phyloP scores from a whole-genome alignment of 2,113 vertebrate species.

The Oriolus oriolus region DNA sequence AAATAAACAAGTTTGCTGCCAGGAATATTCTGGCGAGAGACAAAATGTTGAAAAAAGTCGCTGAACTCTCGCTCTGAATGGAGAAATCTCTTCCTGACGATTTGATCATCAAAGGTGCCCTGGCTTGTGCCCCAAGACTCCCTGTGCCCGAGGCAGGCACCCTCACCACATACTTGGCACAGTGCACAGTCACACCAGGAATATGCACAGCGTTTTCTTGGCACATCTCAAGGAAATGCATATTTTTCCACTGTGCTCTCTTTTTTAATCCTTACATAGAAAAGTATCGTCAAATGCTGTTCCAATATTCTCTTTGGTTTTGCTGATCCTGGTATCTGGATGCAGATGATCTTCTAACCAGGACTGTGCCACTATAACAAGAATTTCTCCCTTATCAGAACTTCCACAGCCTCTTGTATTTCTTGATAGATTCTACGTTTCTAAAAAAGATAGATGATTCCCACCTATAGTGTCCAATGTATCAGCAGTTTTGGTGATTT shows the following conservation, averaged over 20 bases:
- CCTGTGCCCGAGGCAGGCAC: neutral
- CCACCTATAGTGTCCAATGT: neutral
- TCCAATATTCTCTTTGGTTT: neutral
- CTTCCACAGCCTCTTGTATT: neutral
- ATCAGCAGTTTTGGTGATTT: neutral
- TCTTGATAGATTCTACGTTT: neutral
- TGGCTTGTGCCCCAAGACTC: neutral
- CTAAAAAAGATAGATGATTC: neutral
- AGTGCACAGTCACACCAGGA: neutral
- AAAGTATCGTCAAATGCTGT: neutral
- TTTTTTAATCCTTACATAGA: neutral
- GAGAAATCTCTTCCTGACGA: neutral
- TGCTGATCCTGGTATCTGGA: neutral
- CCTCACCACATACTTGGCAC: fast-evolving
- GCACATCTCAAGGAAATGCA: neutral
- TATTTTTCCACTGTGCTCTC: neutral
- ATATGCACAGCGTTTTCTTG: neutral
- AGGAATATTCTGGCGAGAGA: neutral
- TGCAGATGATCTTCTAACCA: neutral
- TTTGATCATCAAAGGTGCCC: neutral
- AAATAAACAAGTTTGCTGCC: conserved; percentile 49
- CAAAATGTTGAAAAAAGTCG: neutral
- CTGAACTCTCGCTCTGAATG: neutral
- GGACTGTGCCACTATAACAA: neutral
- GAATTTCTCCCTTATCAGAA: neutral